Evolutionary conservation across 2,797 vertebrate genomes (phyloP), one percentile per base, ranked within the genome.

Genomic region (Anabas testudineus): DNA sequence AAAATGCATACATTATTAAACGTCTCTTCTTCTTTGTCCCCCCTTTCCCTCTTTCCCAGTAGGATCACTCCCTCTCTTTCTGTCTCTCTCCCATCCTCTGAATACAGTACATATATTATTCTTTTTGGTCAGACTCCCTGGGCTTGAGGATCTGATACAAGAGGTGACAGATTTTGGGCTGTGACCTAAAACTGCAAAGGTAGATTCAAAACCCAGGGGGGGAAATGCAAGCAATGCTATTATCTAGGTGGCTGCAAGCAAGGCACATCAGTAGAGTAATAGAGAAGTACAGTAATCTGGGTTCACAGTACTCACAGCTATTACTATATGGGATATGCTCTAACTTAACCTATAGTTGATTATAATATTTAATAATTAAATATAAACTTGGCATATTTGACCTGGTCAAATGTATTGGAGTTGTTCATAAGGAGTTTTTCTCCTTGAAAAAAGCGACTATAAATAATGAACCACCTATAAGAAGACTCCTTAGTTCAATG

Each of bases 1-100:
- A 80, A 28, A 85, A 83, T 81, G 61, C 79, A 86, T 89, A 62
- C 70, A 87, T 90, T 79, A 88, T 82, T 88, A 61, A 85, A 79
- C 67, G 45, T 68, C 57, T 64, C 48, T 71, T 66, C 42, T 37
- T 57, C 59, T 75, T 64, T 71, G 49, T 70, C 58, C 63, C 68
- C 15, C 45, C 15, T 28, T 39, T 48, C 36, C 45, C 54, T 36
- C 34, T 64, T 36, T 22, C 24, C 30, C 52, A 43, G 18, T 54
- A 12, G 32, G 45, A 37, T 53, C 37, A 47, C 30, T 36, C 19
- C 32, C 53, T 34, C 30, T 12, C 53, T 41, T 30, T 28, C 34
- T 53, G 16, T 21, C 34, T 30, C 5, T 30, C 42, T 56, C 21
- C 51, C 46, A 32, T 68, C 43, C 42, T 16, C 48, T 73, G 67